Base-by-base conservation (phyloP, 2,888 invertebrate genomes). In the Hemithea aestivaria region DNA sequence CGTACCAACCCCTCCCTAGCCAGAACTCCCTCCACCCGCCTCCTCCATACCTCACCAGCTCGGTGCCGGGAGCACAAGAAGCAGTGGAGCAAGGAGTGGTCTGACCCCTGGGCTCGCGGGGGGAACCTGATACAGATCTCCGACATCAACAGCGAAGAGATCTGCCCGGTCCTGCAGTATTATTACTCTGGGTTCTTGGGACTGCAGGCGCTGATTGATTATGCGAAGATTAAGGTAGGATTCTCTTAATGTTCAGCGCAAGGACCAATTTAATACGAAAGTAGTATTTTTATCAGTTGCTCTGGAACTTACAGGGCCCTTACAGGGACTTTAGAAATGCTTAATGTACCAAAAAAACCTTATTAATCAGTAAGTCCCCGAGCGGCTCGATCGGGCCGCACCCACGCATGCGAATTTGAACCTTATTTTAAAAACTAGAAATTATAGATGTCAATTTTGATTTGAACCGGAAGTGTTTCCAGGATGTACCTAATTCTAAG, bases 131-230 rank as follows among this genome's bases (percentile, higher is more conserved):
- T 85, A 8, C 81, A 83, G 0, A 56, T 87, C 0, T 79, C 85
- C 0, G 91, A 92, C 30, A 90, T 92, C 64, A 91, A 92, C 58
- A 85, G 89, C 0, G 91, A 92, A n/a, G 91, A 91, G 45, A 89
- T 89, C 5, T 94, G 94, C 62, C 93, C 93, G 0, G 92, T 91
- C 2, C 90, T 93, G 56, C 91, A 92, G 74, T 94, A 94, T 63
- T 92, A 91, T 66, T 91, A 90, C 64, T 92, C 93, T 0, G 93
- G 93, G n/a, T 94, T 94, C 65, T 70, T 93, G 45, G 92, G 92
- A 2, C 70, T 94, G 52, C 93, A 94, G 71, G 88, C 91, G 10
- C 74, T 94, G 9, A 88, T 93, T 29, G 93, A 94, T 68, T 91
- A 89, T 60, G 91, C 92, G 10, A 92, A 93, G 72, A 92, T 93